These are phyloP conservation scores for Achlya flavicornis DNA, from an alignment of 2,888 invertebrate genomes.

Conservation along the genomic window DNA sequence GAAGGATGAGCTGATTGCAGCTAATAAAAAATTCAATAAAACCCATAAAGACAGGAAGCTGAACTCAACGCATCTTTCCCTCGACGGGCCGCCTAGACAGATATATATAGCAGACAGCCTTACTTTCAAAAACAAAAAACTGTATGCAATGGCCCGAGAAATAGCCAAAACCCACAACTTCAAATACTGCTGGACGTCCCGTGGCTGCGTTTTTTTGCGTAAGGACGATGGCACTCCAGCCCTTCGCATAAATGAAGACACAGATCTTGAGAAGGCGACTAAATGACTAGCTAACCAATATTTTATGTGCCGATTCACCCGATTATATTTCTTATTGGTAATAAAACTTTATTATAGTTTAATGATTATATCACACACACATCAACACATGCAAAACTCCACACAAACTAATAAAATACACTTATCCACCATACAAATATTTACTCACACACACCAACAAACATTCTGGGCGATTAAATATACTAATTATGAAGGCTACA, in stretches of 20 bases:
- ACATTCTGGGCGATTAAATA: neutral
- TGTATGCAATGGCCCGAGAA: neutral
- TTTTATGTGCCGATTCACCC: neutral
- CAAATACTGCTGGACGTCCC: neutral
- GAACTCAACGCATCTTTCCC: neutral
- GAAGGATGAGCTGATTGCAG: no score
- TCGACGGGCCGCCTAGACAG: slow-evolving; percentile 11
- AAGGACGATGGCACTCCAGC: no score
- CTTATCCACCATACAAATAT: neutral
- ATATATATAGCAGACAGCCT: neutral
- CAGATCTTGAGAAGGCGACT: neutral
- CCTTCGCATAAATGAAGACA: neutral
- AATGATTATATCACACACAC: neutral
- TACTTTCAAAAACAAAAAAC: neutral
- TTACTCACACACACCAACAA: neutral
- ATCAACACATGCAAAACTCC: neutral
- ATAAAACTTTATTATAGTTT: neutral
- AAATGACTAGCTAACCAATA: neutral
- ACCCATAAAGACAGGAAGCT: neutral
- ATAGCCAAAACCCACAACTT: neutral
- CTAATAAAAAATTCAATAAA: neutral
- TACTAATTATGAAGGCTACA: neutral
- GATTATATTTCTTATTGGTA: neutral
- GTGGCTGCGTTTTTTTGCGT: no score
- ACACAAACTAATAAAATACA: neutral